A percentile compares a stretch with the other conserved stretches of the same genome.
phyloP scores from a whole-genome alignment of 2,113 vertebrate species.

The Nymphicus hollandicus region DNA sequence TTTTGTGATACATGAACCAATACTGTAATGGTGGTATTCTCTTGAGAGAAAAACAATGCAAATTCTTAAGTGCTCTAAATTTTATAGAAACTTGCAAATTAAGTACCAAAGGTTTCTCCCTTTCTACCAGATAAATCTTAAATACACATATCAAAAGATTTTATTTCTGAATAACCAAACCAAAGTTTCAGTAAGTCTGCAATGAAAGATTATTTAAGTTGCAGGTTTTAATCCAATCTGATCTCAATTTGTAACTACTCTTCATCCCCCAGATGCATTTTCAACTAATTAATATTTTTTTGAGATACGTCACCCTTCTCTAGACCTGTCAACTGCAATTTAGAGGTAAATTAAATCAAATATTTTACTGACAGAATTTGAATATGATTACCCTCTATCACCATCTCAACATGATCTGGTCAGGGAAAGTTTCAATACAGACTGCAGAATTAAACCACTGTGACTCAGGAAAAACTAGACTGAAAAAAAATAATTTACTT shows the following conservation, averaged over 20 bases:
- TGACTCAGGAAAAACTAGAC: background rate
- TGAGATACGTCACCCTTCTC: background rate
- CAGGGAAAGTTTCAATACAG: background rate
- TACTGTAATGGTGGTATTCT: background rate
- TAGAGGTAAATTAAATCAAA: slow-evolving; percentile 19
- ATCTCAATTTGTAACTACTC: background rate
- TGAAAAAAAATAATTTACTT: background rate
- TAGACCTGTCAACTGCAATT: background rate
- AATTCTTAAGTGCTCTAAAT: background rate
- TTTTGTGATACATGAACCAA: background rate
- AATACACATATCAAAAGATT: background rate
- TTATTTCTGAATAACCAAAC: background rate
- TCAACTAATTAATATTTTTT: background rate
- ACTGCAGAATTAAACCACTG: background rate
- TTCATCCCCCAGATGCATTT: background rate
- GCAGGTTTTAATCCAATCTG: background rate
- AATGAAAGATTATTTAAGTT: background rate
- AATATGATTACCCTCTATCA: background rate
- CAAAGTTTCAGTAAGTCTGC: background rate
- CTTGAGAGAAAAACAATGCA: background rate
- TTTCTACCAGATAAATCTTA: background rate
- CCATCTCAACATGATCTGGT: background rate
- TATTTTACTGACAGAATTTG: background rate
- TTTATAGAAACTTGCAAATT: background rate
- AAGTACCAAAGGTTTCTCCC: background rate